phyloP scores from a whole-genome alignment of 2,888 invertebrate genomes.

The Drosophila yooni region DNA sequence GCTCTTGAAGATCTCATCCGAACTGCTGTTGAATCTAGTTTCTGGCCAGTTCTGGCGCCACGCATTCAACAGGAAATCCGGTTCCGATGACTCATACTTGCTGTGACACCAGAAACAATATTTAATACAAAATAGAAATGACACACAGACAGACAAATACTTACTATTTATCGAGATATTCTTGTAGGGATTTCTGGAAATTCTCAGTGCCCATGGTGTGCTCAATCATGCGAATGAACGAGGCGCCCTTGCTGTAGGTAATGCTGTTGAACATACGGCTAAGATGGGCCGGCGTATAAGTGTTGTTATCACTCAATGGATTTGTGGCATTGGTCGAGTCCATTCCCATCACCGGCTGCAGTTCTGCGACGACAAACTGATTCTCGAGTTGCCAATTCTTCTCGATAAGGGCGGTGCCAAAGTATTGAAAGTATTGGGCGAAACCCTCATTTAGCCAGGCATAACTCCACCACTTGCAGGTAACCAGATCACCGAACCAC shows the following conservation, averaged over 20 bases:
- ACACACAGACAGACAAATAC: slow-evolving; percentile 30
- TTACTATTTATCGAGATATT: slow-evolving; percentile 86
- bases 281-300: slow-evolving; percentile 87
- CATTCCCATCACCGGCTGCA: slow-evolving; percentile 87
- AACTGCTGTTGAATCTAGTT: slow-evolving; percentile 69
- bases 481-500: slow-evolving; percentile 89
- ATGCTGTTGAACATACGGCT: slow-evolving; percentile 88
- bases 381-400: slow-evolving; percentile 88
- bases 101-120: slow-evolving; percentile 43
- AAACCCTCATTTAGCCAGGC: slow-evolving; percentile 89
- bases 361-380: slow-evolving; percentile 89
- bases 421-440: slow-evolving; percentile 90
- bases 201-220: slow-evolving; percentile 86
- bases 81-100: slow-evolving; percentile 82
- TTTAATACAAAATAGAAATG: not conserved
- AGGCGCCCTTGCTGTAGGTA: slow-evolving; percentile 89
- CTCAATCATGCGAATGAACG: slow-evolving; percentile 89
- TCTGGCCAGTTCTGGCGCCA: slow-evolving; percentile 83
- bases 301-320: slow-evolving; percentile 87
- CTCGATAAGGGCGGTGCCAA: slow-evolving; percentile 86
- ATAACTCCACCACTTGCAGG: slow-evolving; percentile 86
- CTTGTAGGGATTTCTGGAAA: slow-evolving; percentile 86
- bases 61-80: slow-evolving; percentile 86
- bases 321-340: slow-evolving; percentile 88
- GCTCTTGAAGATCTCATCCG: slow-evolving; percentile 83